Percentiles rank a stretch among this genome's conserved stretches.
Conservation (phyloP, 1,140 invertebrate species). For the Leptinotarsa undecemlineata region DNA sequence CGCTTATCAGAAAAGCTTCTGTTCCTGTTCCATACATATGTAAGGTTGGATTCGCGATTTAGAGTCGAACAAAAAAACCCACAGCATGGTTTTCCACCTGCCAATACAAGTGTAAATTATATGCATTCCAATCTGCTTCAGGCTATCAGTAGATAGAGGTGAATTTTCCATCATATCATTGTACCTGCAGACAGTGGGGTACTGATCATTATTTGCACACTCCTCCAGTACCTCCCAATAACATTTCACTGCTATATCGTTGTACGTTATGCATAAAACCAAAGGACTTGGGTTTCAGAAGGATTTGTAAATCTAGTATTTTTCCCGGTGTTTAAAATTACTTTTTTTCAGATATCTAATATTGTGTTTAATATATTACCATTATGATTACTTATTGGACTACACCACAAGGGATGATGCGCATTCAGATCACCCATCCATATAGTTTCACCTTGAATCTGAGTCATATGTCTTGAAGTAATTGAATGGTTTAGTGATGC, state of each 20-base stretch:
- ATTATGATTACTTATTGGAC: constrained; percentile 10
- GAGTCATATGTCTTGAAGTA: neutral
- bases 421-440: constrained; percentile 8
- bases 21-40: too few species aligned
- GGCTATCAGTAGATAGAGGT: too few species aligned
- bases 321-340: neutral
- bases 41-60: too few species aligned
- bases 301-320: neutral
- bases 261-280: neutral
- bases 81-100: neutral
- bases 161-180: neutral
- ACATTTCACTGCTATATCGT: neutral
- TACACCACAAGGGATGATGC: constrained; percentile 1
- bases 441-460: neutral
- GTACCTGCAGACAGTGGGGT: neutral
- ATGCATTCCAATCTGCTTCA: neutral
- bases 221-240: neutral
- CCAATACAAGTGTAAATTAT: neutral
- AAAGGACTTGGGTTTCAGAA: neutral
- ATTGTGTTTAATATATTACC: neutral
- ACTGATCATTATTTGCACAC: neutral
- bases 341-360: neutral
- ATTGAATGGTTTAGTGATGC: too few species aligned
- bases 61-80: too few species aligned
- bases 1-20: too few species aligned